Percentiles rank a stretch among this genome's conserved stretches.
Conservation (phyloP, 2,797 vertebrate species). For the Myotis myotis region DNA sequence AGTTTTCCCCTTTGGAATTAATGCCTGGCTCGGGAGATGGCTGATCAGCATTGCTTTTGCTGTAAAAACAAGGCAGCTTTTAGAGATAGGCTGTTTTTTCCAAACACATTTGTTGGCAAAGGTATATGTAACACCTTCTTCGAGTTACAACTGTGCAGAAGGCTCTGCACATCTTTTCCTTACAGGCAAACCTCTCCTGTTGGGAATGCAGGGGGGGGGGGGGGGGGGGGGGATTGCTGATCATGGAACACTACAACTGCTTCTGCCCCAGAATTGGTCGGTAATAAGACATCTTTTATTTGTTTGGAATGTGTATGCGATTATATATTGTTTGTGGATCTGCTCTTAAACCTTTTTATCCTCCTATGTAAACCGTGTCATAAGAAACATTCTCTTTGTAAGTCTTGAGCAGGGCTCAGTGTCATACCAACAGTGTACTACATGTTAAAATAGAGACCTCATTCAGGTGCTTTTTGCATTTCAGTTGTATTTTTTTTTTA, state of each 20-base stretch:
- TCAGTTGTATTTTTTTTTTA: background rate
- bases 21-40: background rate
- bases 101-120: slow-evolving; percentile 60
- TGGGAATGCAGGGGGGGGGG: background rate
- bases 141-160: slow-evolving; percentile 70
- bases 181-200: slow-evolving; percentile 38
- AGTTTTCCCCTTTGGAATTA: background rate
- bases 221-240: background rate
- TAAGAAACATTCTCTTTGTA: background rate
- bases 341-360: background rate
- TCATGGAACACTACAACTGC: background rate
- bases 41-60: background rate
- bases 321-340: background rate
- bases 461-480: background rate
- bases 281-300: slow-evolving; percentile 47
- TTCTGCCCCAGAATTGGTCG: background rate
- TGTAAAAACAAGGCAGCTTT: slow-evolving; percentile 62
- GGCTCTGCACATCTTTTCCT: slow-evolving; percentile 53
- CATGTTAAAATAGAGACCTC: background rate
- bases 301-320: background rate
- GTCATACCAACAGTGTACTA: background rate
- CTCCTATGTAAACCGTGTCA: background rate
- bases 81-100: slow-evolving; percentile 64
- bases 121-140: slow-evolving; percentile 19
- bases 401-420: background rate